Percentiles rank a stretch among this genome's conserved stretches.
phyloP scores from a whole-genome alignment of 2,888 invertebrate species.

The Hartigia nigra region DNA sequence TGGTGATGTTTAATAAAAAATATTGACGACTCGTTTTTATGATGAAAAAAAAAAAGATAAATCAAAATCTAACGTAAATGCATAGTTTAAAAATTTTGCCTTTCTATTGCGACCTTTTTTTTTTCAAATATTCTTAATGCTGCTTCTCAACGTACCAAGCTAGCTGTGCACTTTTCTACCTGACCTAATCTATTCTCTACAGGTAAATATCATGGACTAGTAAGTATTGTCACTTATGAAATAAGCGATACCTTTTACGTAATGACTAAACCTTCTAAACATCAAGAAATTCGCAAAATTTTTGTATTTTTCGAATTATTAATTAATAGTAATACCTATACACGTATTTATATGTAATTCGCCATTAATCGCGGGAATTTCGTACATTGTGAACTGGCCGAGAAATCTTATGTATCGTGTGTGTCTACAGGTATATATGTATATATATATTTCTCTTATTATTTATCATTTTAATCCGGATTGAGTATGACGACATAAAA shows the following conservation, averaged over 20 bases:
- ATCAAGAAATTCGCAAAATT: constrained; percentile 4
- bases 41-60: not conserved
- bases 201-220: not conserved
- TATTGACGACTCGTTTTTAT: not conserved
- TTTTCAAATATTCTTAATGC: not conserved
- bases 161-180: not conserved
- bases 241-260: not conserved
- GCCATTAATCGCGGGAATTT: not conserved
- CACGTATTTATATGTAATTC: not conserved
- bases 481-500: not conserved
- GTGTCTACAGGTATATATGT: not conserved
- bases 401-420: not conserved
- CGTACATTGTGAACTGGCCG: not conserved
- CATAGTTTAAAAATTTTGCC: not conserved
- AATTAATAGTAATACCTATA: not conserved
- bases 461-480: not conserved
- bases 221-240: not conserved
- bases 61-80: not conserved
- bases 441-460: not conserved
- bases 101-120: not conserved
- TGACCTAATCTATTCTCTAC: not conserved
- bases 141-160: not conserved
- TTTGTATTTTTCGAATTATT: not conserved
- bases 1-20: not conserved
- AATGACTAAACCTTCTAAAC: not conserved